Conservation (phyloP, 2,797 vertebrate genomes). For the Podargus strigoides region DNA sequence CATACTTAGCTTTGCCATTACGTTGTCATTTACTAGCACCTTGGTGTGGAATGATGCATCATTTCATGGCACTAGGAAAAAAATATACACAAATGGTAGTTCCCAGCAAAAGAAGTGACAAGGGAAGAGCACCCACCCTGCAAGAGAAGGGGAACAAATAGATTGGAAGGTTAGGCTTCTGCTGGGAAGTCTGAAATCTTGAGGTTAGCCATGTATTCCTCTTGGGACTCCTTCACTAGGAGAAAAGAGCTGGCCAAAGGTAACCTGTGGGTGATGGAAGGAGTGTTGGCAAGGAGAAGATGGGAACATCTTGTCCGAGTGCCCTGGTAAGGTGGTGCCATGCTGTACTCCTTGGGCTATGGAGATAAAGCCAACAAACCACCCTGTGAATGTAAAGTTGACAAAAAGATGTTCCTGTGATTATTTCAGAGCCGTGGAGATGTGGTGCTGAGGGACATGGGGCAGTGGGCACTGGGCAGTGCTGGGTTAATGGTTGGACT, state of each 20-base stretch:
- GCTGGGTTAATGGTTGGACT: no score
- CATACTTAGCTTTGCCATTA: conserved; percentile 20
- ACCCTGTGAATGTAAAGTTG: accelerated
- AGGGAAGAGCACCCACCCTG: not conserved
- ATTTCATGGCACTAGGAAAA: not conserved
- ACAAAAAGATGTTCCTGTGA: not conserved
- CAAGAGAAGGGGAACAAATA: not conserved
- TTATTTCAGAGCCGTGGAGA: no score
- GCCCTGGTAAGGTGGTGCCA: not conserved
- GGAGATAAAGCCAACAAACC: not conserved
- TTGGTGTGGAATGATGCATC: not conserved
- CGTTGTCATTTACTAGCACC: not conserved
- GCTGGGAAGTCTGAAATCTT: not conserved
- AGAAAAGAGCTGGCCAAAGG: conserved; percentile 4
- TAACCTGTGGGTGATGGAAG: not conserved
- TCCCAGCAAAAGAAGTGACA: not conserved
- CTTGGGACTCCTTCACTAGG: not conserved
- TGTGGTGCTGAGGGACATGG: no score
- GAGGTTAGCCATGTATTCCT: not conserved
- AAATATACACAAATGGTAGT: not conserved
- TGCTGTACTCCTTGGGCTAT: accelerated
- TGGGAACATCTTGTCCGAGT: not conserved
- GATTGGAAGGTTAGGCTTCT: not conserved
- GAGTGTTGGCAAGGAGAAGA: not conserved
- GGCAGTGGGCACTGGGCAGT: no score